Conservation (phyloP, 2,113 vertebrate species). For the Dunckerocampus dactyliophorus region DNA sequence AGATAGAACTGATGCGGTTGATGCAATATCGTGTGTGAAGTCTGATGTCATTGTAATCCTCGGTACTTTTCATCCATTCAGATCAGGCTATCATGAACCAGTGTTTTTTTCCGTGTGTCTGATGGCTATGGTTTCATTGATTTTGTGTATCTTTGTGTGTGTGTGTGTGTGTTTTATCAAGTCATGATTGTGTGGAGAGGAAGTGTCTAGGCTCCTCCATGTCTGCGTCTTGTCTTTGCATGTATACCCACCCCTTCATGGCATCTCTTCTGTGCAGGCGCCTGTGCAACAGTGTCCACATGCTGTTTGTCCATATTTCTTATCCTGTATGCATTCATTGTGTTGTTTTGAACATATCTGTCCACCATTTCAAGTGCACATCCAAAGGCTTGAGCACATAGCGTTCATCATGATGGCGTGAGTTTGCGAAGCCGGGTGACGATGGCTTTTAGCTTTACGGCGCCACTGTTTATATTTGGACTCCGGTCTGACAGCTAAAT, state of each 20-base stretch:
- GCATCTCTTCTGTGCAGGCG: conserved; percentile 3
- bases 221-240: conserved; percentile 10
- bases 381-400: conserved; percentile 5
- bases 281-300: neutral
- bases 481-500: conserved; percentile 49
- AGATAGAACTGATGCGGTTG: too few species aligned
- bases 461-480: conserved; percentile 63
- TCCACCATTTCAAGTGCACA: neutral
- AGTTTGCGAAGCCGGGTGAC: conserved; percentile 58
- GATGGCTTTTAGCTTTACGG: conserved; percentile 55
- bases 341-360: neutral
- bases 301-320: neutral
- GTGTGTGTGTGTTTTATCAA: conserved; percentile 15
- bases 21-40: neutral
- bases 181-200: neutral
- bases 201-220: conserved; percentile 13
- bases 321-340: neutral
- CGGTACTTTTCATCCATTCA: conserved; percentile 11
- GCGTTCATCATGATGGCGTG: conserved; percentile 50
- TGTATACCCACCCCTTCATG: conserved; percentile 7
- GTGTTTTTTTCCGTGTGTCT: conserved; percentile 2
- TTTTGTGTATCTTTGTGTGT: conserved; percentile 16
- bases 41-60: conserved; percentile 22
- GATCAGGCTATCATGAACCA: conserved; percentile 8
- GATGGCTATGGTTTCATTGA: conserved; percentile 6